phyloP scores from a whole-genome alignment of 2,797 vertebrate species.

The Chelonia mydas region DNA sequence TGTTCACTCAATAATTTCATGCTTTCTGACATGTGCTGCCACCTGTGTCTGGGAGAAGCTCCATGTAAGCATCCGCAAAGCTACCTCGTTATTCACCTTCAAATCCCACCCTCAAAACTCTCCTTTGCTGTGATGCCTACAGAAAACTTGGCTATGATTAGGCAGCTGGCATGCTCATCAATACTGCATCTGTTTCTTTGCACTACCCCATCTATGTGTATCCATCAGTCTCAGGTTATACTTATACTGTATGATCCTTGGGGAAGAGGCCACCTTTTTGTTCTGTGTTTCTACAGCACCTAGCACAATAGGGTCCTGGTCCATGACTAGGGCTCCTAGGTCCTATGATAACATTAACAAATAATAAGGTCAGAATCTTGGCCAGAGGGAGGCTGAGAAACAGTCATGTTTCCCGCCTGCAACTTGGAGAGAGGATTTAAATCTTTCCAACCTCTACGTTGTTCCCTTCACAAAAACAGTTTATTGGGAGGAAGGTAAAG shows the following conservation, averaged over 20 bases:
- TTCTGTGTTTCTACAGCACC: not conserved
- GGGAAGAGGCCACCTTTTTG: too few species aligned
- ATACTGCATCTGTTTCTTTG: not conserved
- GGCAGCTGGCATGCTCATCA: not conserved
- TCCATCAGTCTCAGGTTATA: not conserved
- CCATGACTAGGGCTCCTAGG: not conserved
- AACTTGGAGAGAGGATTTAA: too few species aligned
- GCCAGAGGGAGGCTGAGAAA: rapidly evolving
- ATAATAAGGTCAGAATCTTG: not conserved
- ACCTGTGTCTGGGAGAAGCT: not conserved
- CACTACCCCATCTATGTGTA: not conserved
- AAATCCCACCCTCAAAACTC: not conserved
- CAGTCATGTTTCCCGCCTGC: rapidly evolving
- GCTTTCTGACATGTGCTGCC: not conserved
- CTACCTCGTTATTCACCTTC: not conserved
- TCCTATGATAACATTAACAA: not conserved
- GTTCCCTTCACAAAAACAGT: not conserved
- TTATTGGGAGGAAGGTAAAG: rapidly evolving
- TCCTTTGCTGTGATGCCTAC: not conserved
- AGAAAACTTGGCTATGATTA: not conserved
- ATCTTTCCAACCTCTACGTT: not conserved
- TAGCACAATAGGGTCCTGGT: not conserved
- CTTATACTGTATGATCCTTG: not conserved
- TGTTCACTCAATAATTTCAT: not conserved
- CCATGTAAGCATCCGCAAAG: not conserved